Base-by-base conservation (phyloP, 1,140 invertebrate species). In the Hormaphis cornu region DNA sequence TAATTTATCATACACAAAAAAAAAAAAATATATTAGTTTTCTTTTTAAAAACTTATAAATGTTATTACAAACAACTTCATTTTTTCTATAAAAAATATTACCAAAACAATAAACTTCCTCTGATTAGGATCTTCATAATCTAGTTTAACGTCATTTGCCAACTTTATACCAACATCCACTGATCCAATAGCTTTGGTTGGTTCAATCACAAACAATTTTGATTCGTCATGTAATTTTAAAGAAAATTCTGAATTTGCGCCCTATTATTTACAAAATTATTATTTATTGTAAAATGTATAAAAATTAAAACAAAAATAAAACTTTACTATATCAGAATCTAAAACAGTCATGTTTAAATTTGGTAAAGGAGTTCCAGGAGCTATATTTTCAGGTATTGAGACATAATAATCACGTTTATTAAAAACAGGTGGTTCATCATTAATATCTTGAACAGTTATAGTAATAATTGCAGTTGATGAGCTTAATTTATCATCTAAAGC, bases 81-180 rank as follows among this genome's bases (percentile, higher is more conserved):
- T n/a, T n/a, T n/a, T n/a, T n/a, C n/a, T n/a, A n/a, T n/a, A n/a
- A n/a, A n/a, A 20, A 73, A 72, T 44, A 59, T 58, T 61, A 90
- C 90, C 75, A 93, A 80, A 33, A 95, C 83, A 73, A 94, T 89
- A 76, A 93, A 95, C 79, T 94, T 93, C 71, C 90, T 82, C 76
- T 94, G 89, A 80, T 94, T 94, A 26, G 90, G 90, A 81, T 95
- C 91, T 76, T 95, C 91, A 76, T 91, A 94, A 77, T 94, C 91
- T 42, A 95, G 79, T 40, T 73, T 73, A 1, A 86, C 84, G 69
- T 84, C 87, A 76, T 90, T 90, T 59, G 87, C 85, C 1, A 94
- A 85, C 30, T 89, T 83, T 70, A 95, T 87, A 10, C 86, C 89
- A 20, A 93, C 88, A 37, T 87, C 84, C 9, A 90, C 89, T 72